phyloP scores from a whole-genome alignment of 2,113 vertebrate genomes.

The Nanger granti region DNA sequence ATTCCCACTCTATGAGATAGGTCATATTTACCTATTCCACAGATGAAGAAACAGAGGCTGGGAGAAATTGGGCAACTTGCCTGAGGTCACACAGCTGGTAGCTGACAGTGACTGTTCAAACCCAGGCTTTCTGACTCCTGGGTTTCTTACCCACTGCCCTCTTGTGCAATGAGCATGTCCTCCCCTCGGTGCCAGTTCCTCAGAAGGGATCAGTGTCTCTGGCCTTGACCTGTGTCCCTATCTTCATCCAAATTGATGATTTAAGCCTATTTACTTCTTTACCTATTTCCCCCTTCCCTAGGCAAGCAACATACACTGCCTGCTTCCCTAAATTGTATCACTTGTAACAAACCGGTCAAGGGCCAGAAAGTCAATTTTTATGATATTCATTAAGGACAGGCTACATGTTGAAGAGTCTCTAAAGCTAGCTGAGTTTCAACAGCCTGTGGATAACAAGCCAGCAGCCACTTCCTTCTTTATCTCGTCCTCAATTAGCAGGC shows the following conservation, averaged over 20 bases:
- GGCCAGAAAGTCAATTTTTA: background rate
- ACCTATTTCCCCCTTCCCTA: background rate
- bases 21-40: background rate
- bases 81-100: background rate
- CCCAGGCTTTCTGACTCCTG: background rate
- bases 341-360: background rate
- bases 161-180: background rate
- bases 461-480: background rate
- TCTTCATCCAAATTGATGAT: background rate
- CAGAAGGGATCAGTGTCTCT: background rate
- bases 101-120: background rate
- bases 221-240: background rate
- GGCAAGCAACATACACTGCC: background rate
- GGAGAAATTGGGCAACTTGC: background rate
- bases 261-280: background rate
- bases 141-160: background rate
- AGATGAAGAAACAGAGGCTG: background rate
- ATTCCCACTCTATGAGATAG: background rate
- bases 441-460: conserved; percentile 28
- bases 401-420: background rate
- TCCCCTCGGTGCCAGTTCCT: background rate
- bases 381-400: conserved; percentile 29
- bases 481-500: background rate
- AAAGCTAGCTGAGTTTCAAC: background rate
- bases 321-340: background rate